Evolutionary conservation across 2,113 vertebrate genomes (phyloP), one percentile per base, ranked within the genome.

Genomic region (Tilapia sparmanii): DNA sequence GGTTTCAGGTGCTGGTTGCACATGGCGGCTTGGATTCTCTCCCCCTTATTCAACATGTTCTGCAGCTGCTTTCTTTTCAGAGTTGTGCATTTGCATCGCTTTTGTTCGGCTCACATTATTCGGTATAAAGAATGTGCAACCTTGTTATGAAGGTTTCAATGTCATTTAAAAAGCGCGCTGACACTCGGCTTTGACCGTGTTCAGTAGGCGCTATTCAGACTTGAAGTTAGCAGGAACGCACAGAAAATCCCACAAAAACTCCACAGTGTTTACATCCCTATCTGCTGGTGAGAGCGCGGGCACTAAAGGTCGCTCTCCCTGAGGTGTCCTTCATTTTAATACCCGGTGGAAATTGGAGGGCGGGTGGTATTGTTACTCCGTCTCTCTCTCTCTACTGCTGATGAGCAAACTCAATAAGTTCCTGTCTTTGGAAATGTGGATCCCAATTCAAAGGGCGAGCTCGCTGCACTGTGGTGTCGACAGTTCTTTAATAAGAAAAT

Each of bases 401-500:
- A 91, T 91, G 87, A 92, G 45, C 82, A 92, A 89, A 92, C 85
- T 86, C 87, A 93, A 90, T 93, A 87, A 91, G 83, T 80, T 66
- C 57, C 80, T 55, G 87, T 89, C 90, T 92, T 83, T 83, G 76
- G 42, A 85, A 76, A 82, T 59, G 88, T 42, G 71, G 19, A 73
- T 90, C 78, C 84, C 50, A n/a, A 92, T 90, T 85, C 82, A 91
- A 89, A 93, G 93, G 89, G 87, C 88, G 71, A 85, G 16, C 63
- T 9, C 53, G 4, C 18, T 38, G 55, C 85, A 29, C 81, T 61
- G 63, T 52, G 38, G 86, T 84, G 85, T 83, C 78, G 87, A 89
- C 89, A 87, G 84, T 73, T 91, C 87, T 85, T 92, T 93, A 93
- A 95, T 94, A 91, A 88, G 92, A 93, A 94, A 68, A 85, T 90